Evolutionary conservation across 2,888 invertebrate species (phyloP).

Genomic region (Drosophila nigricruria): DNA sequence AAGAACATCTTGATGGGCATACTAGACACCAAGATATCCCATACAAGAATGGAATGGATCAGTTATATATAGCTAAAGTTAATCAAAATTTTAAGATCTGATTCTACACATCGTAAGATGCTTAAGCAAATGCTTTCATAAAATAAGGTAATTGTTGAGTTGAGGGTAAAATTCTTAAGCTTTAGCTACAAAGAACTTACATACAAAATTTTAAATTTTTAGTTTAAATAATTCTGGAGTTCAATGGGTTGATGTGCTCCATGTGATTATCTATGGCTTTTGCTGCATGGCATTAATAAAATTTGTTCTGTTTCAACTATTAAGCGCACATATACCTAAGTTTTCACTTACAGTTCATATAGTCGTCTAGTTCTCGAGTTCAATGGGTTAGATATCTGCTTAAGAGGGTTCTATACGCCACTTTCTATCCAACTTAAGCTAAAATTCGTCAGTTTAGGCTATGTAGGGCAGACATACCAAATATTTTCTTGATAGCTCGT

Average conservation of each 20-base stretch:
- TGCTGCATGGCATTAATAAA: too few relatives aligned
- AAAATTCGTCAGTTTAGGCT: neutral
- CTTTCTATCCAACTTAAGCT: neutral
- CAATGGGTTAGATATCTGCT: neutral
- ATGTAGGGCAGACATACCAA: too few relatives aligned
- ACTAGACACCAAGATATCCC: constrained; percentile 4
- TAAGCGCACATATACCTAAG: too few relatives aligned
- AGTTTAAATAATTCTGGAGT: neutral
- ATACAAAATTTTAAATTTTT: neutral
- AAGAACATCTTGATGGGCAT: neutral
- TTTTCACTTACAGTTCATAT: too few relatives aligned
- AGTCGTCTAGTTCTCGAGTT: too few relatives aligned
- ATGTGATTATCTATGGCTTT: too few relatives aligned
- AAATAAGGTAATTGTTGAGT: too few relatives aligned
- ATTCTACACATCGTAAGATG: too few relatives aligned
- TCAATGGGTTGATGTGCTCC: too few relatives aligned
- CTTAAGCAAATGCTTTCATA: too few relatives aligned
- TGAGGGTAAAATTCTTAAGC: neutral
- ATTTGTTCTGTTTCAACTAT: too few relatives aligned
- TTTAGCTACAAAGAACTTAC: neutral
- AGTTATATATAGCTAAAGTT: neutral
- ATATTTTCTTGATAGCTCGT: neutral
- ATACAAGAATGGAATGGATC: neutral
- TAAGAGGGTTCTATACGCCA: neutral
- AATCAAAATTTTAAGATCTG: neutral